Percentiles rank a stretch among this genome's conserved stretches.
Conservation (phyloP, 2,888 invertebrate genomes). For the Erebia epiphron region DNA sequence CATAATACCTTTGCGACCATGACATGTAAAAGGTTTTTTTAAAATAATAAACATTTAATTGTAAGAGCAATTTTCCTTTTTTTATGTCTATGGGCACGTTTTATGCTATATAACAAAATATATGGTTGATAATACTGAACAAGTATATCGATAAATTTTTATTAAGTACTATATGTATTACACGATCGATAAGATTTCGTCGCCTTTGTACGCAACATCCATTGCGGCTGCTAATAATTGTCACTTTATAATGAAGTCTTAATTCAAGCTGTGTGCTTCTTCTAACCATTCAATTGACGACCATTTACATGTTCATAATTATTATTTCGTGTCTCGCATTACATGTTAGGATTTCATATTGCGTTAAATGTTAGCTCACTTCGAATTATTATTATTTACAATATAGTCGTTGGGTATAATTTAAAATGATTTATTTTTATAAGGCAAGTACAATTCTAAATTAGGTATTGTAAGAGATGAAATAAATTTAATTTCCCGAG, state of each 20-base stretch:
- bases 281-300: conserved; percentile 57
- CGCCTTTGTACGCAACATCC: conserved; percentile 58
- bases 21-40: too few species aligned
- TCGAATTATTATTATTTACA: neutral
- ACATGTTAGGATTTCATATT: conserved; percentile 3
- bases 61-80: too few species aligned
- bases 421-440: too few species aligned
- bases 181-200: conserved; percentile 45
- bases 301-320: conserved; percentile 4
- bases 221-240: conserved; percentile 67
- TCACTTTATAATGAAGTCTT: conserved; percentile 60
- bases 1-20: too few species aligned
- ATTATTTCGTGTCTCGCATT: conserved; percentile 17
- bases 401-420: neutral
- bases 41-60: too few species aligned
- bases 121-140: too few species aligned
- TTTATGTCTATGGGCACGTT: too few species aligned
- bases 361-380: neutral
- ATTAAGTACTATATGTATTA: too few species aligned
- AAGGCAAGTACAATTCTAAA: conserved; percentile 7
- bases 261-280: conserved; percentile 68
- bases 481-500: neutral
- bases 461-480: neutral
- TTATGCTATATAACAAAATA: too few species aligned
- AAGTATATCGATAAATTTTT: too few species aligned